These are phyloP conservation scores for Erynnis tages DNA, from an alignment of 2,888 invertebrate species.

Conservation along the genomic window DNA sequence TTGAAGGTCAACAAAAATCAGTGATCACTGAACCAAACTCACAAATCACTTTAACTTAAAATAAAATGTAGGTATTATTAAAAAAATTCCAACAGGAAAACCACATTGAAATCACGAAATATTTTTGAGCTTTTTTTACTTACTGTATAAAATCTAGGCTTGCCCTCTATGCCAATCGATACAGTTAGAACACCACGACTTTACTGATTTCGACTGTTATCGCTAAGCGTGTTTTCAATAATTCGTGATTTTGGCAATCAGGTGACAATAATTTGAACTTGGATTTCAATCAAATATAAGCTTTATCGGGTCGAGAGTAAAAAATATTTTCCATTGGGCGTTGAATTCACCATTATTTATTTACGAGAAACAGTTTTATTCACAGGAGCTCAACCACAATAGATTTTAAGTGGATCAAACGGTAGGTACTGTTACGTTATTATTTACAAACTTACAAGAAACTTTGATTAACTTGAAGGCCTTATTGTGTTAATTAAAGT, in stretches of 20 bases:
- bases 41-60: no score
- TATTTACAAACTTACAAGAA: slow-evolving; percentile 4
- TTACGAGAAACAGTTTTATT: slow-evolving; percentile 20
- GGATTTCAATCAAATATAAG: slow-evolving; percentile 24
- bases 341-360: slow-evolving; percentile 21
- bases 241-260: slow-evolving; percentile 51
- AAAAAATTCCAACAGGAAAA: neutral
- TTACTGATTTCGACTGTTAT: slow-evolving; percentile 52
- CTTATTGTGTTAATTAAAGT: neutral
- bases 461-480: slow-evolving; percentile 2
- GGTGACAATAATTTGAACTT: slow-evolving; percentile 38
- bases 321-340: neutral
- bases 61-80: no score
- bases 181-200: slow-evolving; percentile 60
- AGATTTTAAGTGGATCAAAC: slow-evolving; percentile 10
- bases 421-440: slow-evolving; percentile 6
- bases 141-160: slow-evolving; percentile 37
- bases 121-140: slow-evolving; percentile 24
- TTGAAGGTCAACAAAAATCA: no score
- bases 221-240: slow-evolving; percentile 54
- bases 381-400: slow-evolving; percentile 8
- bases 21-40: no score
- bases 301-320: neutral
- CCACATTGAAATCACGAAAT: neutral
- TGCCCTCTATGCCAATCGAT: slow-evolving; percentile 44